Conservation (phyloP, 2,888 invertebrate species). For the Cryptophagus acutangulus region DNA sequence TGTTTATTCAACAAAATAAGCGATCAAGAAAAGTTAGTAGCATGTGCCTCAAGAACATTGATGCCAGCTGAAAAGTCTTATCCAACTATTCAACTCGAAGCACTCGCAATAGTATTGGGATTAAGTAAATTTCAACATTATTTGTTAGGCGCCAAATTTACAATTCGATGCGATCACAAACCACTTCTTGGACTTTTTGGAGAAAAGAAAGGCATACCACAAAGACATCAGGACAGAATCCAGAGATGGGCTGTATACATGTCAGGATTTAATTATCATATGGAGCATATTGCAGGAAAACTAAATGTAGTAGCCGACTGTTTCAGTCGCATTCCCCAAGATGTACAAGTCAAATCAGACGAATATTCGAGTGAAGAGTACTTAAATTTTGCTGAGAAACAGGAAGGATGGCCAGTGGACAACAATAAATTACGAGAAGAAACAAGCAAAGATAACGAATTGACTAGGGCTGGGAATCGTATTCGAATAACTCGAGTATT, state of each 20-base stretch:
- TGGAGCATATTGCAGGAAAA: constrained; percentile 8
- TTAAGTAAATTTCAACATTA: constrained; percentile 9
- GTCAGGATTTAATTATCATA: constrained; percentile 10
- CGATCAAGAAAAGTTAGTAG: neutral
- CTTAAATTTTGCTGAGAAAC: neutral
- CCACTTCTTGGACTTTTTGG: constrained; percentile 12
- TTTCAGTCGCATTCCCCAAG: constrained; percentile 9
- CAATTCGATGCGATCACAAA: constrained; percentile 13
- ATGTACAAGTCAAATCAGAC: neutral
- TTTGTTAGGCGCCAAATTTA: constrained; percentile 16
- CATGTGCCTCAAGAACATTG: constrained; percentile 4
- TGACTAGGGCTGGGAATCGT: too few relatives aligned
- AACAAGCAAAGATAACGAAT: constrained; percentile 10
- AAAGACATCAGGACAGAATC: constrained; percentile 9
- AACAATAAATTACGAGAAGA: constrained; percentile 9
- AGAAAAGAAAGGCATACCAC: constrained; percentile 9
- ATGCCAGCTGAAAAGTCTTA: neutral
- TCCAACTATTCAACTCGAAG: constrained; percentile 23
- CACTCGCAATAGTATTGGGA: constrained; percentile 32
- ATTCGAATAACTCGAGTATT: too few relatives aligned
- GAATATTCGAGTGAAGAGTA: constrained; percentile 3
- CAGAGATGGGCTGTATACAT: constrained; percentile 11
- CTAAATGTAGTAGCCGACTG: constrained; percentile 7
- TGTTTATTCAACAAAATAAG: neutral
- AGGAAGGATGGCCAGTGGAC: constrained; percentile 11